A percentile compares a stretch with the other conserved stretches of the same genome.
Conservation (phyloP, 2,888 invertebrate species). For the Oligia strigilis region DNA sequence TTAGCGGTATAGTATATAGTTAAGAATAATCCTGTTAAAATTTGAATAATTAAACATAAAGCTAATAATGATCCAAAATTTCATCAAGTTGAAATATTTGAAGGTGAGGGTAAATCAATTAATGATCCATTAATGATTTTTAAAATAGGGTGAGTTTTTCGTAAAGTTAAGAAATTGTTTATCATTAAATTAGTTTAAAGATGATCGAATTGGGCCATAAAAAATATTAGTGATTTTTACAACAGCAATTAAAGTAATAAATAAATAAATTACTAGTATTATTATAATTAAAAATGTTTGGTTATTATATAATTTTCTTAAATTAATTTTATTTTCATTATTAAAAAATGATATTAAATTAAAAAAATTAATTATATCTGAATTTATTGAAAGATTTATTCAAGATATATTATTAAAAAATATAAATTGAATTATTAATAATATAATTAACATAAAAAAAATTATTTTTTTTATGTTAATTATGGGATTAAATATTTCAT, state of each 20-base stretch:
- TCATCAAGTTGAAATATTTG: conserved; percentile 92
- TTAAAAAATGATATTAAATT: too few relatives aligned
- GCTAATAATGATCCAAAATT: conserved; percentile 93
- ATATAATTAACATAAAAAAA: conserved; percentile 55
- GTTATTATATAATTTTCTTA: conserved; percentile 89
- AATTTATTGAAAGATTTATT: too few relatives aligned
- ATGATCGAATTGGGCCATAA: conserved; percentile 88
- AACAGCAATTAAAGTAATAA: conserved; percentile 90
- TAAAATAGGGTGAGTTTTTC: conserved; percentile 86
- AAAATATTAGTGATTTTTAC: conserved; percentile 91
- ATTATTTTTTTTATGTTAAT: conserved; percentile 73
- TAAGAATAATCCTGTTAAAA: conserved; percentile 92
- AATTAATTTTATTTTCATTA: too few relatives aligned
- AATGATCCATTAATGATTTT: conserved; percentile 91
- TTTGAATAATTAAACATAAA: conserved; percentile 92
- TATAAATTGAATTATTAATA: conserved; percentile 68
- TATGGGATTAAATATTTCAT: conserved; percentile 89
- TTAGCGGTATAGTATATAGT: conserved; percentile 93
- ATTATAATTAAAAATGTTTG: conserved; percentile 88
- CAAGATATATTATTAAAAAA: too few relatives aligned
- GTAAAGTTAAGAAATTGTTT: conserved; percentile 80
- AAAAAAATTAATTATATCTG: too few relatives aligned
- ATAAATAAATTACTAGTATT: conserved; percentile 91
- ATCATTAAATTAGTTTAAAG: conserved; percentile 81
- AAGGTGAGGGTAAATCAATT: conserved; percentile 91